Base-by-base conservation (phyloP, 2,113 vertebrate species). In the Chaenogobius annularis region DNA sequence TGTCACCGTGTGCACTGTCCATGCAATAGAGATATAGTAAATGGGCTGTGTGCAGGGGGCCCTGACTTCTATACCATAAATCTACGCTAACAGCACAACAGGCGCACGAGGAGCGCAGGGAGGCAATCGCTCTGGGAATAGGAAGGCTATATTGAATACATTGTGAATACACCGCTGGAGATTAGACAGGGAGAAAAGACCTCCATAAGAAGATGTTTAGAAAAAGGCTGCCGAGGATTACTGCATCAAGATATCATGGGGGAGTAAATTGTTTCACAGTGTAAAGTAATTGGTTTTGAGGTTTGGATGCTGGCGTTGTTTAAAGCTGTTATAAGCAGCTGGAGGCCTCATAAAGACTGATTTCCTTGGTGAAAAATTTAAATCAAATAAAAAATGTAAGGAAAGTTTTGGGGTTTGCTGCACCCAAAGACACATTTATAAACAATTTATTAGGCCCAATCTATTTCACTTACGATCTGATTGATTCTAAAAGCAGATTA, bases 1-100 rank as follows among this genome's bases (percentile, higher is more conserved):
- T 85, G 83, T 89, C 85, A 85, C 83, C 61, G 71, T 84, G 83
- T 81, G 84, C 87, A 84, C 79, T 80, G 72, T 89, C 89, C 78
- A 87, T 88, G 85, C 84, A 89, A 91, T 89, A 91, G 87, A 91
- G 91, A 90, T 90, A 91, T 90, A 58, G 55, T 58, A 90, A 91
- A 91, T 90, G 85, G 83, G 76, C 79, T 88, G 82, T 86, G 87
- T 87, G 87, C 79, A 72, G 80, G 84, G 78, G 84, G 85, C 77
- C 82, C 85, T 88, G 88, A 87, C 85, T 89, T 79, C 82, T 84
- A 75, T 84, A 79, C 83, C 83, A 89, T 93, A 90, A 92, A 91
- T 91, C 89, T 82, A 83, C 77, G 63, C 87, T 91, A 91, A 90
- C 89, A 82, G 86, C 86, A 83, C 78, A 88, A 87, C 80, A 78